phyloP scores from a whole-genome alignment of 2,113 vertebrate genomes.

The Suricata suricatta region DNA sequence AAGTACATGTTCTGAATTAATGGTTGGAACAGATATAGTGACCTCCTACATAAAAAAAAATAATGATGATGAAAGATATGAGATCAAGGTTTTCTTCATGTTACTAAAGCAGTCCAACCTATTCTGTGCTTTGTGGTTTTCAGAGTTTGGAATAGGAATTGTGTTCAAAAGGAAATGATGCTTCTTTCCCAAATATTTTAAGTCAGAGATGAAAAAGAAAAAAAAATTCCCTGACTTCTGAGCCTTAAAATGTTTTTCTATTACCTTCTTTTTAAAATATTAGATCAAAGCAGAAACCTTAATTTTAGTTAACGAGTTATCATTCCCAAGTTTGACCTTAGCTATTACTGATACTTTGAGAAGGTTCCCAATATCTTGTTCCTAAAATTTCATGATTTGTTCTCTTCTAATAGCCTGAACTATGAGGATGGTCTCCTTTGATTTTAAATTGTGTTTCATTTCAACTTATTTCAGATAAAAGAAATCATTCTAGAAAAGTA shows the following conservation, averaged over 20 bases:
- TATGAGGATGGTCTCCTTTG: neutral
- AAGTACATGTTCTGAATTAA: neutral
- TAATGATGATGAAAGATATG: neutral
- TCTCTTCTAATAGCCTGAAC: neutral
- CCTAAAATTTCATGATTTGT: neutral
- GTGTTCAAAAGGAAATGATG: neutral
- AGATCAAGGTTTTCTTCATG: neutral
- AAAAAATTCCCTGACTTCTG: neutral
- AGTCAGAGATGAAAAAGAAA: neutral
- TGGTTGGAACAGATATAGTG: neutral
- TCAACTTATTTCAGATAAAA: neutral
- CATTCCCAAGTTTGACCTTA: neutral
- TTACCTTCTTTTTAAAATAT: neutral
- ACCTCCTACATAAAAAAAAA: neutral
- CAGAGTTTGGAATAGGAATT: neutral
- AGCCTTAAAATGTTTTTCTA: constrained; percentile 2
- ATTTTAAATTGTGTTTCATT: constrained; percentile 24
- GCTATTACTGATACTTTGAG: constrained; percentile 10
- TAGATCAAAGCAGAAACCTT: neutral
- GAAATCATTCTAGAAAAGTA: neutral
- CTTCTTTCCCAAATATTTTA: neutral
- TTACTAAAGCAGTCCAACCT: neutral
- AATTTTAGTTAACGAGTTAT: neutral
- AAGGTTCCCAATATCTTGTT: neutral
- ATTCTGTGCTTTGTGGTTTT: neutral